Base-by-base conservation (phyloP, 2,888 invertebrate genomes). In the Branchipolynoe longqiensis region DNA sequence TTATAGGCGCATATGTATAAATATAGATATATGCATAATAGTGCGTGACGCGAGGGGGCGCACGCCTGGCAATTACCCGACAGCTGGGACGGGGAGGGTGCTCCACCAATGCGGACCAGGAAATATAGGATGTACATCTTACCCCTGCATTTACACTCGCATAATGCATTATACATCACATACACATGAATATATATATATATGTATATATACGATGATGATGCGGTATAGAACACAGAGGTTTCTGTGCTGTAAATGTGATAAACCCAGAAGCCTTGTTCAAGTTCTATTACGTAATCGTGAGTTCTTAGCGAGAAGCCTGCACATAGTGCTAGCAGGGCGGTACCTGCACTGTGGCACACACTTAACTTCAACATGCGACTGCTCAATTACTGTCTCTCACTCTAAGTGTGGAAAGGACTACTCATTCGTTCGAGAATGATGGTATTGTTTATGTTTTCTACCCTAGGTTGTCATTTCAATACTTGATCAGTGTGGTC, bases 201-300 rank as follows among this genome's bases (percentile, higher is more conserved):
- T n/a, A n/a, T n/a, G n/a, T n/a, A n/a, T n/a, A n/a, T n/a, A n/a
- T n/a, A n/a, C 2, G 56, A 56, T n/a, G 22, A 2, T 3, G 56
- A 14, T 8, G n/a, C 25, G 56, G 2, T n/a, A 3, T n/a, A 4
- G 25, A 25, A 62, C n/a, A 62, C 14, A 28, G 62, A 14, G 31
- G 28, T n/a, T 62, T 31, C 36, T 38, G 38, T 69, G 69, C 69
- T 69, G 38, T 69, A 33, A 69, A 36, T 69, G 69, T 69, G 69
- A 69, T 69, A 69, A 14, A 69, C 12, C 69, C 69, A 69, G 69
- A 38, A 69, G 69, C 69, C 69, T 69, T 69, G 69, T 69, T 36
- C 36, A 12, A 69, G 4, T 69, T 36, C 28, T 69, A 14, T n/a
- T 58, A n/a, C 12, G 12, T 58, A 58, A 48, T 12, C 48, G 48